These are phyloP conservation scores for Leptocoma aspasia DNA, from an alignment of 2,113 vertebrate species.

Conservation along the genomic window DNA sequence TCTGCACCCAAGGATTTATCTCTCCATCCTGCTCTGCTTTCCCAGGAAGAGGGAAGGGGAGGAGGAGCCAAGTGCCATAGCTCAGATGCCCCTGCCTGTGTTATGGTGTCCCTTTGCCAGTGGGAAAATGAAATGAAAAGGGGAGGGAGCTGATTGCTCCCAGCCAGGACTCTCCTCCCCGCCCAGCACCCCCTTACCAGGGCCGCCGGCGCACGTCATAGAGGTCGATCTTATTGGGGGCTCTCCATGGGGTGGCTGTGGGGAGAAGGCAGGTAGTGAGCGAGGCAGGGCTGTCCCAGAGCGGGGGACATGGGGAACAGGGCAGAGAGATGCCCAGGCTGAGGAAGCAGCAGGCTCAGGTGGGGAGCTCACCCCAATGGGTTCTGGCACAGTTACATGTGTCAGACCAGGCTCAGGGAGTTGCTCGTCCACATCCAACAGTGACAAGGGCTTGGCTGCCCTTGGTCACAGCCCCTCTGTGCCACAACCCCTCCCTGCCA, in stretches of 20 bases:
- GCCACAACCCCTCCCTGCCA: rapidly evolving
- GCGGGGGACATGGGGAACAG: rapidly evolving
- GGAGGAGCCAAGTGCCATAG: background rate
- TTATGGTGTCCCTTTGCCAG: conserved; percentile 64
- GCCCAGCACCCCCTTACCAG: conserved; percentile 78
- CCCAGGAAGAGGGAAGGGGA: background rate
- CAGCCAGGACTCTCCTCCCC: background rate
- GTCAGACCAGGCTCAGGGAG: background rate
- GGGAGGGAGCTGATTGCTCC: conserved; percentile 64
- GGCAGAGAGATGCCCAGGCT: background rate
- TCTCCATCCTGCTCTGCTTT: background rate
- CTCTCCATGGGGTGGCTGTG: conserved; percentile 91
- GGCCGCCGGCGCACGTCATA: conserved; percentile 95
- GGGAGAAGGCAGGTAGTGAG: background rate
- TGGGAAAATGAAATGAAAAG: conserved; percentile 71
- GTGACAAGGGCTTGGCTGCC: background rate
- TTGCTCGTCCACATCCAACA: rapidly evolving
- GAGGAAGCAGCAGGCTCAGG: background rate
- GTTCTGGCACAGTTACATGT: rapidly evolving
- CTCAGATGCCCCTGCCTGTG: conserved; percentile 18
- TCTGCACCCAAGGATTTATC: background rate
- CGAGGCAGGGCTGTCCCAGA: background rate
- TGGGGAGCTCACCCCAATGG: rapidly evolving
- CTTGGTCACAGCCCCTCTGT: background rate
- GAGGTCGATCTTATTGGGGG: conserved; percentile 96